Base-by-base conservation (phyloP, 37 sponge, comb jelly and placozoan species). In the Crambe crambe region DNA sequence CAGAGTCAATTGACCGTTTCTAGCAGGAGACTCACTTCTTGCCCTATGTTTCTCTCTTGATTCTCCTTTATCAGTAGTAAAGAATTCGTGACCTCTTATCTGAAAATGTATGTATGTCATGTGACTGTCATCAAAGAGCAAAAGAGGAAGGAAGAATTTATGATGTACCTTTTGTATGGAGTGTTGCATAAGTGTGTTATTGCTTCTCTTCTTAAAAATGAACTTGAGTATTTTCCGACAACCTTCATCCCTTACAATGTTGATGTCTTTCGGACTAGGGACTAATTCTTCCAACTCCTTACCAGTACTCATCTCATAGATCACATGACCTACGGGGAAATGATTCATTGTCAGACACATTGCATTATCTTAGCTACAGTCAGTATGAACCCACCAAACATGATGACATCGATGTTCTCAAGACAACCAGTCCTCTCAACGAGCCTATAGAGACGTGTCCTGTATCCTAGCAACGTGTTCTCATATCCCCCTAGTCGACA, bases 401-500 rank as follows among this genome's bases (percentile, higher is more conserved):
- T 79, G 51, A 79, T 64, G 32, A 78, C 38, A 40, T 88, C 88
- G 6, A 81, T 62, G 73, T 35, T 38, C 1, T 6, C 41, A 25
- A 56, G 9, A 17, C 25, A 17, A 34, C 35, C 35, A 29, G 73
- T 30, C 3, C 30, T 58, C 31, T 31, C 78, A 18, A 79, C 22
- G 0, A 37, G 43, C 18, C 64, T 58, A 56, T 78, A 62, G 60
- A 65, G 30, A 8, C 80, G 18, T 21, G 84, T 70, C 70, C 71
- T 70, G 70, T 84, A 84, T 31, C 90, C 85, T 47, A 89, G 71
- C 59, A 89, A 34, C 8, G 76, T 69, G 69, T 89, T 84, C 58
- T 89, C 85, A 75, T 82, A 84, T 20, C 85, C 85, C 0, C 74
- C 56, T 8, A 89, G 47, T 58, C 64, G 68, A 37, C 91, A 90